phyloP scores from a whole-genome alignment of 2,113 vertebrate species.

The Tetrax tetrax region DNA sequence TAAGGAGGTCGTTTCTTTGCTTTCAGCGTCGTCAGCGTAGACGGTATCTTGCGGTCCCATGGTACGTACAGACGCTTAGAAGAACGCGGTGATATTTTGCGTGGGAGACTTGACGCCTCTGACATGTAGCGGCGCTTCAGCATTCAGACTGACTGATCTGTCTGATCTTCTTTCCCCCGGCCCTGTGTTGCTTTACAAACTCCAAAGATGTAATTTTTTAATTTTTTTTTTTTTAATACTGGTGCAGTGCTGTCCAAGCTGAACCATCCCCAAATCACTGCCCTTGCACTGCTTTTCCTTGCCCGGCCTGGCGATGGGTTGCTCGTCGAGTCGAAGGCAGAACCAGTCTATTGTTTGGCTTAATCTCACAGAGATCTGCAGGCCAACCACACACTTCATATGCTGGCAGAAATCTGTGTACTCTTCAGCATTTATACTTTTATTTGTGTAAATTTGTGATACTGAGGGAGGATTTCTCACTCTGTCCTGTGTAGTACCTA shows the following conservation, averaged over 20 bases:
- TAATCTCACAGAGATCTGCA: background rate
- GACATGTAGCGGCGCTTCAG: fast-evolving
- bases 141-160: background rate
- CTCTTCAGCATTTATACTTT: background rate
- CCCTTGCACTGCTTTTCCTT: background rate
- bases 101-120: background rate
- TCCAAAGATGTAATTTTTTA: background rate
- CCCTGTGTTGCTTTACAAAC: background rate
- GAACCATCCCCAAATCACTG: background rate
- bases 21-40: too few relatives aligned
- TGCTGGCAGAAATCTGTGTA: background rate
- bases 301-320: fast-evolving
- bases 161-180: background rate
- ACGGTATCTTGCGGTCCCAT: too few relatives aligned
- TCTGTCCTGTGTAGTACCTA: background rate
- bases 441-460: background rate
- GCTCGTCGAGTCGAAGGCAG: background rate
- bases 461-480: background rate
- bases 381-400: background rate
- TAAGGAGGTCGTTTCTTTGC: too few relatives aligned
- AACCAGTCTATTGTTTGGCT: background rate
- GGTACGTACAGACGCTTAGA: background rate
- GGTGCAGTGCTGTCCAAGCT: fast-evolving
- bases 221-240: too few relatives aligned
- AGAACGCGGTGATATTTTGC: background rate